Evolutionary conservation across 2,888 invertebrate species (phyloP).

Genomic region (Biston stratarius): DNA sequence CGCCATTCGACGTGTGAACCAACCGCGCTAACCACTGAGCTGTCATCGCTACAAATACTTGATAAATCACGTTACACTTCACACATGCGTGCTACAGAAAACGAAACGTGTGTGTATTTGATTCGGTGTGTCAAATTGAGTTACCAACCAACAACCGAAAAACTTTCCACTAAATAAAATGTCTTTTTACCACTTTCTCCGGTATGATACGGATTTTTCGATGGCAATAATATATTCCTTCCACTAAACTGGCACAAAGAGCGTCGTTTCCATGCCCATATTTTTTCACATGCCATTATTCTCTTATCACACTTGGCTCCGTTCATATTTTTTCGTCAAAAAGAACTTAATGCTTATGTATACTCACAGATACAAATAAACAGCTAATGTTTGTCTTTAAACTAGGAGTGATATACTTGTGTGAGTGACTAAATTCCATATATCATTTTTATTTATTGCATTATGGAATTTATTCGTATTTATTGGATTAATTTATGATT

Average conservation of each 20-base stretch:
- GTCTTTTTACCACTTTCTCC: slow-evolving; percentile 7
- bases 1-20: too few relatives aligned
- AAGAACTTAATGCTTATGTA: slow-evolving; percentile 22
- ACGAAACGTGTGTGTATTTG: neutral
- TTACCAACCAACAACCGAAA: neutral
- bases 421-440: too few relatives aligned
- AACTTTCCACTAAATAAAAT: slow-evolving; percentile 5
- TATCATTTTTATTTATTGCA: too few relatives aligned
- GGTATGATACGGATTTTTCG: slow-evolving; percentile 15
- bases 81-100: too few relatives aligned
- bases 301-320: slow-evolving; percentile 35
- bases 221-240: slow-evolving; percentile 33
- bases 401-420: too few relatives aligned
- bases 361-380: slow-evolving; percentile 16
- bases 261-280: slow-evolving; percentile 32
- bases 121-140: neutral
- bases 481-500: too few relatives aligned
- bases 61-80: too few relatives aligned
- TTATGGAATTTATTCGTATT: too few relatives aligned
- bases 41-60: too few relatives aligned
- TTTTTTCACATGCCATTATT: slow-evolving; percentile 31
- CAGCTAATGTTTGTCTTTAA: neutral
- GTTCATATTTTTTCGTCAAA: slow-evolving; percentile 19
- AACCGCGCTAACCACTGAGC: too few relatives aligned
- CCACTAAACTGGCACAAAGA: slow-evolving; percentile 32